These are phyloP conservation scores for Xanthia icteritia DNA, from an alignment of 2,888 invertebrate genomes.

Conservation along the genomic window DNA sequence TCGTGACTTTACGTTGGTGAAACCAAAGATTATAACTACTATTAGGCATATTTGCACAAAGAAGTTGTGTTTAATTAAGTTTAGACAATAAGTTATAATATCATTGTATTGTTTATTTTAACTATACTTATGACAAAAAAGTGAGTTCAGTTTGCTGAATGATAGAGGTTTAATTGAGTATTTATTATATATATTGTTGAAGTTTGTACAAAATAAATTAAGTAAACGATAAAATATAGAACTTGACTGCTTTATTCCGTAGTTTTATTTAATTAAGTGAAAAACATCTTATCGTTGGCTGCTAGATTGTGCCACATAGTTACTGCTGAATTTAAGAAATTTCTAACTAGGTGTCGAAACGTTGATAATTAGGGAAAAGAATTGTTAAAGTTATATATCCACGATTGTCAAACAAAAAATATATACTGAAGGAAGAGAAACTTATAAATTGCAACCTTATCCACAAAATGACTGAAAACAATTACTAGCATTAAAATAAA, in stretches of 20 bases:
- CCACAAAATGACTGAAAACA: not conserved
- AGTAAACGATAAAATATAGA: conserved; percentile 91
- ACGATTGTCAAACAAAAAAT: not conserved
- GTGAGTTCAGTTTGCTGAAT: conserved; percentile 91
- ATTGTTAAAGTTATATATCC: not conserved
- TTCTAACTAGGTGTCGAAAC: not conserved
- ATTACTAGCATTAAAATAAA: not conserved
- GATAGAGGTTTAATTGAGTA: conserved; percentile 91
- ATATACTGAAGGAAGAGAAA: not conserved
- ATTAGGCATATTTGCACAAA: conserved; percentile 91
- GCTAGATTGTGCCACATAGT: not conserved
- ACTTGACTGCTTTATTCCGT: conserved; percentile 89
- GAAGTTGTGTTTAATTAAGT: conserved; percentile 91
- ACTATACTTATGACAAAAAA: conserved; percentile 90
- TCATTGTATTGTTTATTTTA: conserved; percentile 89
- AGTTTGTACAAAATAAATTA: conserved; percentile 91
- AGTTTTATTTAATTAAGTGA: conserved; percentile 77
- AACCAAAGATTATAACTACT: conserved; percentile 89
- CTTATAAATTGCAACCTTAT: not conserved
- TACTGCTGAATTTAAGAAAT: not conserved
- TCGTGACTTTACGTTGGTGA: conserved; percentile 82
- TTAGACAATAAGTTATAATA: conserved; percentile 91
- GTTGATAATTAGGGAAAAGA: not conserved
- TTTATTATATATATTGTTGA: conserved; percentile 91
- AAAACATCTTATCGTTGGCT: not conserved